Evolutionary conservation across 2,888 invertebrate genomes (phyloP), one percentile per base, ranked within the genome.

Genomic region (Ctenicera cuprea): DNA sequence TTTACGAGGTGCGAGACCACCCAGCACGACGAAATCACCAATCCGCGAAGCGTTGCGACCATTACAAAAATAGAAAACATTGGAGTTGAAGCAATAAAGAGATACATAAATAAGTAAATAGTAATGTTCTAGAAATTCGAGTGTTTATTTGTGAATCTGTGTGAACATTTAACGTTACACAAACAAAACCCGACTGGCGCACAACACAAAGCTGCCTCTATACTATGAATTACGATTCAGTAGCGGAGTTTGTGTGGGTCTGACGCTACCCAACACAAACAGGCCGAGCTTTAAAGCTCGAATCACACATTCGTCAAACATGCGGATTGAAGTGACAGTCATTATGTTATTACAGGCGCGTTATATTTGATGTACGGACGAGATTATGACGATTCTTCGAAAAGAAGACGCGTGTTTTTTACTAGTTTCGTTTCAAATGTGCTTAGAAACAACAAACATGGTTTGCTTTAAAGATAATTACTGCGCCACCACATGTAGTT

Each of bases 331-430:
- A 84, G 85, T 85, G 85, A 86, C 86, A 86, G 83, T 85, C 85
- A 85, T 85, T 86, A 82, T 86, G 85, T 86, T 86, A 83, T 85
- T 86, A 82, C 86, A 86, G 86, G 85, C 86, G 85, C 82, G 82
- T 81, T 81, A 83, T 83, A 84, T 86, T 85, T 85, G 85, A 85
- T 85, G 81, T 84, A 85, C 81, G 80, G 80, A 82, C 79, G 82
- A 81, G 83, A 75, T 76, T 77, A 78, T 79, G 75, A 77, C 76
- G 76, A 76, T 79, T 80, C 79, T 79, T 74, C 73, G 77, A 77
- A 77, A 77, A 71, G 70, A 73, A 70, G 70, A 71, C 73, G 68
- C 71, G 48, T 64, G 72, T 62, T 82, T 82, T 83, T 83, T 82
- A 80, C 82, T 63, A 79, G 82, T 80, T 81, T 80, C 82, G 76